Percentiles rank a stretch among this genome's conserved stretches.
These are phyloP conservation scores for Cryptocheilus praepositus DNA, from an alignment of 2,888 invertebrate species.

Conservation along the genomic window DNA sequence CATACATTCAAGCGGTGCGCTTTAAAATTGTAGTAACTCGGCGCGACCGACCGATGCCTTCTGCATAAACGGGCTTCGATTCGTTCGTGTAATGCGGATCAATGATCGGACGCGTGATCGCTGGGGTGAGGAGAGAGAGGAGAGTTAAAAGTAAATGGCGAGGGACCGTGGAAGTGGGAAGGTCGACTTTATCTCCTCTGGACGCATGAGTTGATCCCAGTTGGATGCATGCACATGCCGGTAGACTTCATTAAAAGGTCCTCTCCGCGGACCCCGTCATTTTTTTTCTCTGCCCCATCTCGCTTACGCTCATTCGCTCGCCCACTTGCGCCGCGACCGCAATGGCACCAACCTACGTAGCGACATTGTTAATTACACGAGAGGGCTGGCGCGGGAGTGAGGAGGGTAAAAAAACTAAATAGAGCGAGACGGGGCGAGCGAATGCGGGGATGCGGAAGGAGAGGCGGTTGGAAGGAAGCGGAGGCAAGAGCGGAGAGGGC, in stretches of 20 bases:
- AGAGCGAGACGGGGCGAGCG: neutral
- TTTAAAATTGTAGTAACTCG: neutral
- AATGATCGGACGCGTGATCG: conserved; percentile 7
- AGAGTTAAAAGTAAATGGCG: neutral
- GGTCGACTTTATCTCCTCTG: conserved; percentile 25
- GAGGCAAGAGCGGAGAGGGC: neutral
- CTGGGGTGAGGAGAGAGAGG: neutral
- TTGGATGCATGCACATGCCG: conserved; percentile 29
- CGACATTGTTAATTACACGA: conserved; percentile 19
- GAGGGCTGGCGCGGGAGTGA: conserved; percentile 1
- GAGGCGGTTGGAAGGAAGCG: neutral
- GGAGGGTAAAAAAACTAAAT: neutral
- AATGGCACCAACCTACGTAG: conserved; percentile 4
- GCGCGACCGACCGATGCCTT: neutral
- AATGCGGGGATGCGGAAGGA: too few relatives aligned
- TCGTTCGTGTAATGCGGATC: conserved; percentile 4
- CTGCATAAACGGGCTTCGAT: neutral
- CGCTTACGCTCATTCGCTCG: neutral
- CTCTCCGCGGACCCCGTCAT: conserved; percentile 3
- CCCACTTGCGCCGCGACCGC: conserved; percentile 11
- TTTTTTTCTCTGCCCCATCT: neutral
- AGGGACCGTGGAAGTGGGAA: neutral
- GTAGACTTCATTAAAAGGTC: conserved; percentile 15
- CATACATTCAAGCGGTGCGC: too few relatives aligned
- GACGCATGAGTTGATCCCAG: conserved; percentile 33